Evolutionary conservation across 2,888 invertebrate genomes (phyloP).

Genomic region (Xylocampa areola): DNA sequence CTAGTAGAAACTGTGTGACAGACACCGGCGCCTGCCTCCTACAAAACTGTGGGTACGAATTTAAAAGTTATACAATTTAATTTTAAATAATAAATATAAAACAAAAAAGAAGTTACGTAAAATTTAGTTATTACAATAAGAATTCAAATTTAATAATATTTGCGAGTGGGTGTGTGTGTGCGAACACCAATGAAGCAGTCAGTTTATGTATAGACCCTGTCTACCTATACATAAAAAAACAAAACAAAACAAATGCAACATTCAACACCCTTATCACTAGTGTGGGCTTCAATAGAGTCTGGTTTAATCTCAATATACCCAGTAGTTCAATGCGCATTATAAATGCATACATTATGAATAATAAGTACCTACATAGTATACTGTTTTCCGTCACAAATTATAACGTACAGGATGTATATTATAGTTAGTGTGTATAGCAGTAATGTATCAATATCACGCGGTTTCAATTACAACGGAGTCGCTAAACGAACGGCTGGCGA

Average conservation of each 20-base stretch:
- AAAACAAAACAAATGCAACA: slow-evolving; percentile 7
- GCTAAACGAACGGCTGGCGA: slow-evolving; percentile 75
- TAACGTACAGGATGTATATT: slow-evolving; percentile 47
- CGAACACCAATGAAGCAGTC: no score
- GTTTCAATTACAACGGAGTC: slow-evolving; percentile 82
- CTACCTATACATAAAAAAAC: no score
- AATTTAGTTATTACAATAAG: no score
- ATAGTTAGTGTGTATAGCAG: slow-evolving; percentile 50
- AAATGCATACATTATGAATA: slow-evolving; percentile 32
- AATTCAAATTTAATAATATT: no score
- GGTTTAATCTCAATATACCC: slow-evolving; percentile 19
- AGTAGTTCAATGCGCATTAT: background rate
- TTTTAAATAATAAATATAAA: no score
- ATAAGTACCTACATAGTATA: slow-evolving; percentile 40
- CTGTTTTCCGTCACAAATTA: slow-evolving; percentile 52
- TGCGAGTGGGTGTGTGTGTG: no score
- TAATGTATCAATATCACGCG: slow-evolving; percentile 81
- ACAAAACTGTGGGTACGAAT: no score
- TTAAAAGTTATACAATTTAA: no score
- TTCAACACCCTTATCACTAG: slow-evolving; percentile 29
- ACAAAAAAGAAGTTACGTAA: no score
- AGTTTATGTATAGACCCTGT: no score
- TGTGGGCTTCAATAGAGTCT: slow-evolving; percentile 34
- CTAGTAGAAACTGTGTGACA: no score
- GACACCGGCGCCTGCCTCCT: no score